Percentiles rank a stretch among this genome's conserved stretches.
phyloP scores from a whole-genome alignment of 2,888 invertebrate species.

The Pecten maximus region DNA sequence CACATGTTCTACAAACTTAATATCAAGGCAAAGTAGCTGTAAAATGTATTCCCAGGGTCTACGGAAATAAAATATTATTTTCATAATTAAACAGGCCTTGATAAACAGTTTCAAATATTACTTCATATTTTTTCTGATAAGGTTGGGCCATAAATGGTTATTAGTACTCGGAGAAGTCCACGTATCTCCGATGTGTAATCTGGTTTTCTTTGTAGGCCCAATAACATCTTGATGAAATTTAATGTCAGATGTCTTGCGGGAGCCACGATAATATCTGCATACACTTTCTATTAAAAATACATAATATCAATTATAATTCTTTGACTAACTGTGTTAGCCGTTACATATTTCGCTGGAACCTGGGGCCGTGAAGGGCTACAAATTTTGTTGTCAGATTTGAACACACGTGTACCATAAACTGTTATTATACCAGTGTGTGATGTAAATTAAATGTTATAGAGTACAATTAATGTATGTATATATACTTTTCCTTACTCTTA shows the following conservation, averaged over 20 bases:
- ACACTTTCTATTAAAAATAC: slow-evolving; percentile 29
- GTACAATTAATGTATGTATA: too few relatives aligned
- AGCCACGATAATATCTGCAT: neutral
- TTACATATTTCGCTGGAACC: neutral
- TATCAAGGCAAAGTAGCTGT: neutral
- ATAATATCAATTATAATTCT: slow-evolving; percentile 24
- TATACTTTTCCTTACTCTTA: too few relatives aligned
- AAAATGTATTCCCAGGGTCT: neutral
- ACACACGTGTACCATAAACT: too few relatives aligned
- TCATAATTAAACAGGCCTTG: neutral
- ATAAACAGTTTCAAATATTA: neutral
- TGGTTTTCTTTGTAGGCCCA: neutral
- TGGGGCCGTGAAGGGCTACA: neutral
- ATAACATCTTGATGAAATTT: slow-evolving; percentile 35
- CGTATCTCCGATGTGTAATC: neutral
- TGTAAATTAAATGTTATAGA: too few relatives aligned
- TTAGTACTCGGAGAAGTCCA: neutral
- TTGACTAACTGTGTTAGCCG: neutral
- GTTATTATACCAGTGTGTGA: too few relatives aligned
- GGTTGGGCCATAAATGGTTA: neutral
- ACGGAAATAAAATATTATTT: neutral
- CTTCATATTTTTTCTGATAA: slow-evolving; percentile 19
- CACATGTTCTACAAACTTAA: neutral
- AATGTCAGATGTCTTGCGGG: neutral
- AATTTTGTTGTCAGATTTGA: neutral